A percentile compares a stretch with the other conserved stretches of the same genome.
These are phyloP conservation scores for Gracilinanus agilis DNA, from an alignment of 2,113 vertebrate species.

Conservation along the genomic window DNA sequence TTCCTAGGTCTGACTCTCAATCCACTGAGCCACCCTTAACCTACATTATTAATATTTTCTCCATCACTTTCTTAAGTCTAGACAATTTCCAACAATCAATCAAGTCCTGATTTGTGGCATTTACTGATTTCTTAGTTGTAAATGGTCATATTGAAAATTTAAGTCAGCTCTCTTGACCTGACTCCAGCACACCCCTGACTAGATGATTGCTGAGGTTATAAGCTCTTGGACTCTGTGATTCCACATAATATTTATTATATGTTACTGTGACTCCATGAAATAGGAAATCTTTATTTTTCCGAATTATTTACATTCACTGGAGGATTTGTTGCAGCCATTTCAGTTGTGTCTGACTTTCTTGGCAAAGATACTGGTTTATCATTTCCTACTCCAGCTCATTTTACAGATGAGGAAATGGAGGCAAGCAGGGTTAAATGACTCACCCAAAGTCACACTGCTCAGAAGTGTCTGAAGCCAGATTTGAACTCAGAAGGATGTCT, in stretches of 20 bases:
- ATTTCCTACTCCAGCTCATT: not conserved
- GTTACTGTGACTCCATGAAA: not conserved
- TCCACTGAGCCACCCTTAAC: no score
- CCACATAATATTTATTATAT: not conserved
- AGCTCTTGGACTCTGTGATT: not conserved
- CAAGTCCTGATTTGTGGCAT: not conserved
- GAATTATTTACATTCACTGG: not conserved
- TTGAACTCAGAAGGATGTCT: not conserved
- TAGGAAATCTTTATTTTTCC: constrained; percentile 1
- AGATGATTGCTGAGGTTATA: not conserved
- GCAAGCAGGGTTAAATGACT: not conserved
- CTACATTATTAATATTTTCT: not conserved
- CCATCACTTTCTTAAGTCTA: not conserved
- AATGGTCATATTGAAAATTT: not conserved
- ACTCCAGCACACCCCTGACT: not conserved
- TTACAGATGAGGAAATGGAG: not conserved
- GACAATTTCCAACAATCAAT: not conserved
- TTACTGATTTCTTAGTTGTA: not conserved
- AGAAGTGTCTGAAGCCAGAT: not conserved
- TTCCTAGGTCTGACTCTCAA: no score
- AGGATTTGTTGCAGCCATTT: not conserved
- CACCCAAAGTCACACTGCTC: not conserved
- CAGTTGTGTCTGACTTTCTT: not conserved
- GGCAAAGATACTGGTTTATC: not conserved
- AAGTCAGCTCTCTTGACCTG: not conserved